These are phyloP conservation scores for Cyrtodaria siliqua DNA, from an alignment of 2,888 invertebrate species.

Conservation along the genomic window DNA sequence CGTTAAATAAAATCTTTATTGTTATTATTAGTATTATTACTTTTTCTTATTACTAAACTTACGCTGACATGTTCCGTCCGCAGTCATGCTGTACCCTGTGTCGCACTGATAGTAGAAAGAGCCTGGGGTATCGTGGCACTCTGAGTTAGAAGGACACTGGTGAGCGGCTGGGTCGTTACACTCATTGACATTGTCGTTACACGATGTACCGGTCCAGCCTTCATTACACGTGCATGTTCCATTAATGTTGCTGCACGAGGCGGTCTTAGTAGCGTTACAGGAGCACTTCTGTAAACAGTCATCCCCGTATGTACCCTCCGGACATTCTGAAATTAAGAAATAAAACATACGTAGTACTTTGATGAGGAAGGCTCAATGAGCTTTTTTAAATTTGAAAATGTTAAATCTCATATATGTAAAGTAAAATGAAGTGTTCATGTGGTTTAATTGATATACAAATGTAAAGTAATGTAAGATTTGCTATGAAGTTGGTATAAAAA, in stretches of 20 bases:
- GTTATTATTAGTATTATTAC: no score
- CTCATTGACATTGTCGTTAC: constrained; percentile 33
- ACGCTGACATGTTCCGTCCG: constrained; percentile 15
- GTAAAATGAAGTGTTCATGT: no score
- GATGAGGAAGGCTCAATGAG: no score
- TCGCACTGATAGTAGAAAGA: constrained; percentile 17
- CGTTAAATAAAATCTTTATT: no score
- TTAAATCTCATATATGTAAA: no score
- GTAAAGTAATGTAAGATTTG: no score
- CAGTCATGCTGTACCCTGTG: background rate
- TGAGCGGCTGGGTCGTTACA: constrained; percentile 12
- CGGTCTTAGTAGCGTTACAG: constrained; percentile 33
- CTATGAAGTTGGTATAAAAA: no score
- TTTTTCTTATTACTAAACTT: no score
- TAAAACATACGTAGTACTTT: no score
- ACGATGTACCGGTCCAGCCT: constrained; percentile 34
- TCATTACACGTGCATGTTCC: constrained; percentile 42
- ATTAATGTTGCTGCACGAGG: constrained; percentile 13
- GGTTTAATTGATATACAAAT: no score
- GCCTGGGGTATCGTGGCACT: constrained; percentile 23
- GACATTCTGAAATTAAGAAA: no score
- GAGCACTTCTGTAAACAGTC: constrained; percentile 39
- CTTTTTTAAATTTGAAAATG: no score
- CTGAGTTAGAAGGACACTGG: constrained; percentile 39
- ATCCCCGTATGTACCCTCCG: constrained; percentile 48